Evolutionary conservation across 2,113 vertebrate genomes (phyloP).

Genomic region (Monopterus albus): DNA sequence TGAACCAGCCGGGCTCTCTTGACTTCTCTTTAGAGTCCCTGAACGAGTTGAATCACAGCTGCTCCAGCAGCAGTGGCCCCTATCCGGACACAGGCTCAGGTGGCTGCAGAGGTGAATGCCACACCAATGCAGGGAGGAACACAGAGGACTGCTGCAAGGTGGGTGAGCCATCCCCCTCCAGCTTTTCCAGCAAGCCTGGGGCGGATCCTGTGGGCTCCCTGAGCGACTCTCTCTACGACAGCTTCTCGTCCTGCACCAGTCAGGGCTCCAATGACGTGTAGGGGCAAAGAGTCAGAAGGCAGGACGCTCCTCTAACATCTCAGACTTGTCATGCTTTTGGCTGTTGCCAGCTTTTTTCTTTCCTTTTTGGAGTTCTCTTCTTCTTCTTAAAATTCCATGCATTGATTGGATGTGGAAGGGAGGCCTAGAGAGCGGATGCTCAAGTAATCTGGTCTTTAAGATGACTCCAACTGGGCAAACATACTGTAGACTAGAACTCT

Average conservation of each 20-base stretch:
- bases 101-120: constrained; percentile 70
- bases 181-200: constrained; percentile 67
- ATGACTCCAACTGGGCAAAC: too few relatives aligned
- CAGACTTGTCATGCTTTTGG: neutral
- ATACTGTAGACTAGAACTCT: neutral
- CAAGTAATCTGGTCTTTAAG: too few relatives aligned
- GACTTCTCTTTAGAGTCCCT: constrained; percentile 87
- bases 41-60: constrained; percentile 80
- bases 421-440: neutral
- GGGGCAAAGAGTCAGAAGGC: constrained; percentile 9
- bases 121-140: constrained; percentile 64
- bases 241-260: constrained; percentile 91
- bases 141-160: constrained; percentile 68
- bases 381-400: too few relatives aligned
- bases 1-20: constrained; percentile 75
- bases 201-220: constrained; percentile 84
- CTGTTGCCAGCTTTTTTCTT: neutral
- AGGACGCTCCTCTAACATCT: neutral
- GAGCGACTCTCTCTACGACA: constrained; percentile 91
- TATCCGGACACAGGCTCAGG: constrained; percentile 77
- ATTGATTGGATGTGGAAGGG: constrained; percentile 14
- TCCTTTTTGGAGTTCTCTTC: neutral
- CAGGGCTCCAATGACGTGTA: constrained; percentile 86
- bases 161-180: constrained; percentile 77
- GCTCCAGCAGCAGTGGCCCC: constrained; percentile 79